Evolutionary conservation across 2,888 invertebrate species (phyloP).

Genomic region (Scelioninae gen. 2): DNA sequence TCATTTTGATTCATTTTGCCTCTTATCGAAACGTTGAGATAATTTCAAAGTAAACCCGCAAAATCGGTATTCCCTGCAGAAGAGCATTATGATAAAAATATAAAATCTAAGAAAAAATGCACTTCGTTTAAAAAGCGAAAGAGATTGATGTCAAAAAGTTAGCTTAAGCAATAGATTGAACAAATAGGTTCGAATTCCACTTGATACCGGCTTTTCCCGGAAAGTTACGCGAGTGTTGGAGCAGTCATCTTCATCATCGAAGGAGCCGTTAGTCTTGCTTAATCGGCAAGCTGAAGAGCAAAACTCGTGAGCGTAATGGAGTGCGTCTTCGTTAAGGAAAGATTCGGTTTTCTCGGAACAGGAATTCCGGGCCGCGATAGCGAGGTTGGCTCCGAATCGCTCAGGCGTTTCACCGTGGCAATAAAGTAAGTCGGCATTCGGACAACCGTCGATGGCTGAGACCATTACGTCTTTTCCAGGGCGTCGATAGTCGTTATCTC

Average conservation of each 20-base stretch:
- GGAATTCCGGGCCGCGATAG: constrained; percentile 56
- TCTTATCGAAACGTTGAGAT: too few relatives aligned
- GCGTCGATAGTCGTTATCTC: constrained; percentile 69
- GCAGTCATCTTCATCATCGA: constrained; percentile 39
- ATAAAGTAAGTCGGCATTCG: constrained; percentile 65
- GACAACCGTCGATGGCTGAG: constrained; percentile 62
- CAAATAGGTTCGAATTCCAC: constrained; percentile 23
- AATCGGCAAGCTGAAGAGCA: constrained; percentile 46
- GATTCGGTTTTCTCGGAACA: constrained; percentile 51
- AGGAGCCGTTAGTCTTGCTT: constrained; percentile 46
- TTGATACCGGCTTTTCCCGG: constrained; percentile 21
- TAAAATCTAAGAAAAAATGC: neutral
- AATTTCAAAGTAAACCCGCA: neutral
- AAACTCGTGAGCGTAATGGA: constrained; percentile 52
- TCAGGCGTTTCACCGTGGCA: constrained; percentile 62
- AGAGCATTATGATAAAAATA: neutral
- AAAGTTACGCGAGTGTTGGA: constrained; percentile 31
- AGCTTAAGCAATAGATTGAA: constrained; percentile 12
- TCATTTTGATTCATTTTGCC: too few relatives aligned
- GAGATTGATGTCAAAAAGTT: constrained; percentile 19
- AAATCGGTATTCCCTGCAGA: neutral
- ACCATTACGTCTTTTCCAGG: constrained; percentile 64
- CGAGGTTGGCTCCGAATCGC: constrained; percentile 58
- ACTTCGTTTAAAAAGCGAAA: neutral
- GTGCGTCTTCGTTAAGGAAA: constrained; percentile 56